Evolutionary conservation across 2,113 vertebrate species (phyloP).

Genomic region (Oncorhynchus kisutch): DNA sequence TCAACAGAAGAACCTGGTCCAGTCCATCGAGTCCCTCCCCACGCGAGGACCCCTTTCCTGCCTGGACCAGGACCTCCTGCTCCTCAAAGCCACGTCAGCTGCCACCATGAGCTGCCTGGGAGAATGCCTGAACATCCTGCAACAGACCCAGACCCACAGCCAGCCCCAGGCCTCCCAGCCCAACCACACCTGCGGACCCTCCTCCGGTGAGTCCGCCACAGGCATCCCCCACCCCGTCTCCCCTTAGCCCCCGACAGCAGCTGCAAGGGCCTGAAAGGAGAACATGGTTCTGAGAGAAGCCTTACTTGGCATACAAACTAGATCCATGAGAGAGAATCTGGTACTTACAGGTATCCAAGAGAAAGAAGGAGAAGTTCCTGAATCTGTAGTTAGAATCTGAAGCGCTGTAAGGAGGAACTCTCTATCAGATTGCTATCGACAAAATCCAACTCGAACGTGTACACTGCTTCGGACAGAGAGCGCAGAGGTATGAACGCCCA

Average conservation of each 20-base stretch:
- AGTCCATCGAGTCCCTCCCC: conserved; percentile 94
- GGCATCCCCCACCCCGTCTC: conserved; percentile 49
- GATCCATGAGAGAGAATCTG: too few relatives aligned
- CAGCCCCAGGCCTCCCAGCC: conserved; percentile 57
- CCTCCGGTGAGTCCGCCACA: conserved; percentile 69
- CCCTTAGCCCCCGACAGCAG: conserved; percentile 38
- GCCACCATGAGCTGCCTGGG: conserved; percentile 97
- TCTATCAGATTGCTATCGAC: too few relatives aligned
- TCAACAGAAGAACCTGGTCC: conserved; percentile 91
- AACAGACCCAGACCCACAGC: conserved; percentile 73
- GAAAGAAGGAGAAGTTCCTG: too few relatives aligned
- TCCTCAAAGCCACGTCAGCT: conserved; percentile 96
- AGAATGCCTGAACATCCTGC: conserved; percentile 92
- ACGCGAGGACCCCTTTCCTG: conserved; percentile 87
- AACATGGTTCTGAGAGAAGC: too few relatives aligned
- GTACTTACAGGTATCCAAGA: too few relatives aligned
- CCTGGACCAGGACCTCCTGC: conserved; percentile 95
- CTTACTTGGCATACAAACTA: too few relatives aligned
- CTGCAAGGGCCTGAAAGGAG: conserved; percentile 36
- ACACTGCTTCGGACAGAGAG: too few relatives aligned
- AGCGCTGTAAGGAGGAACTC: too few relatives aligned
- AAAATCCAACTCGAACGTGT: too few relatives aligned
- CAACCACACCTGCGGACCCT: conserved; percentile 30
- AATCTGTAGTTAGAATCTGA: too few relatives aligned
- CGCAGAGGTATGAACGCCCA: too few relatives aligned